Conservation (phyloP, 2,888 invertebrate species). For the Torymus auratus region DNA sequence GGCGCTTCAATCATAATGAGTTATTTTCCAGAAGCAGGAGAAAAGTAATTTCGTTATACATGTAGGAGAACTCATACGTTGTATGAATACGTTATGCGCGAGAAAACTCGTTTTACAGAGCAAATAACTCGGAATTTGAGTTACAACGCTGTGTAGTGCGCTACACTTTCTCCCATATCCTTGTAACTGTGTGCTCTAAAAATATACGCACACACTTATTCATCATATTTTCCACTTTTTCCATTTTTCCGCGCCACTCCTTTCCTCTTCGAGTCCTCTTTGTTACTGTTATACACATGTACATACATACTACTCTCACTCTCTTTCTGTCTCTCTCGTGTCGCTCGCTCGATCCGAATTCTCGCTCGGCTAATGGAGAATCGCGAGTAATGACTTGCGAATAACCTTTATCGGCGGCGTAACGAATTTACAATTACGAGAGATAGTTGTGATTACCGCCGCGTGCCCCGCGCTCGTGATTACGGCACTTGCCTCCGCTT, state of each 20-base stretch:
- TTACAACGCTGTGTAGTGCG: neutral
- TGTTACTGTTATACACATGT: neutral
- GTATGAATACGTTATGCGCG: neutral
- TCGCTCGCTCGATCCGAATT: slow-evolving; percentile 27
- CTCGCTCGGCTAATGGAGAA: slow-evolving; percentile 63
- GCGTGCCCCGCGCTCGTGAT: slow-evolving; percentile 58
- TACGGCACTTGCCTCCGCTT: slow-evolving; percentile 56
- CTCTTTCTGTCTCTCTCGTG: slow-evolving; percentile 1
- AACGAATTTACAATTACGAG: slow-evolving; percentile 74
- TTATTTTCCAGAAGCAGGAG: slow-evolving; percentile 16
- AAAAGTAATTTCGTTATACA: slow-evolving; percentile 37
- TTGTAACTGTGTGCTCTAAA: neutral
- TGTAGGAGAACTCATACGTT: neutral
- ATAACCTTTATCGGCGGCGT: slow-evolving; percentile 72
- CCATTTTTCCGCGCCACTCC: too few species aligned
- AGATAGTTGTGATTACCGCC: slow-evolving; percentile 70
- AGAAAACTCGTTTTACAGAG: slow-evolving; percentile 9
- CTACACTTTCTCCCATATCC: slow-evolving; percentile 4
- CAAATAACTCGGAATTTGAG: neutral
- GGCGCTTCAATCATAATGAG: slow-evolving; percentile 24
- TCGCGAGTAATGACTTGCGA: slow-evolving; percentile 73
- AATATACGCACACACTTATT: too few species aligned
- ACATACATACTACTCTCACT: neutral
- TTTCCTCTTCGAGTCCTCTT: neutral
- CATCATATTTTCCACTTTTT: too few species aligned